Evolutionary conservation across 2,113 vertebrate species (phyloP).

Genomic region (Antechinus stuartii): DNA sequence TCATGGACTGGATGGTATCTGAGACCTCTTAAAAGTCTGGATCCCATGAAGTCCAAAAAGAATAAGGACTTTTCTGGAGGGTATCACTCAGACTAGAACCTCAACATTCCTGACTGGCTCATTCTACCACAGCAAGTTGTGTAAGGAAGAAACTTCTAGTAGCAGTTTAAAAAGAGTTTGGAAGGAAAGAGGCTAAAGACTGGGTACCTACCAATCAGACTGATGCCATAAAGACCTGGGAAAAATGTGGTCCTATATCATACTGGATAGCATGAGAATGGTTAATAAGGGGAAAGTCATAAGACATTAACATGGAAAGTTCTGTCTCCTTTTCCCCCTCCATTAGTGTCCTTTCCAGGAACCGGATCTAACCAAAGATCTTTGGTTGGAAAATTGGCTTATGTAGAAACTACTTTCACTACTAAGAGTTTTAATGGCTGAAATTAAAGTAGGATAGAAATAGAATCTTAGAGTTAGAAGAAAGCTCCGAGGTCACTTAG

Average conservation of each 20-base stretch:
- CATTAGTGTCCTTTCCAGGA: neutral
- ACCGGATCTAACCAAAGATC: neutral
- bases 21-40: slow-evolving; percentile 18
- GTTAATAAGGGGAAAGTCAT: slow-evolving; percentile 25
- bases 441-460: slow-evolving; percentile 1
- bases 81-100: neutral
- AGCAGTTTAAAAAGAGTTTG: neutral
- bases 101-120: neutral
- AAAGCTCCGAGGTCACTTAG: neutral
- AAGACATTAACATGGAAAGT: neutral
- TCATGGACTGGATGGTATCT: too few species aligned
- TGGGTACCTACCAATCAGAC: neutral
- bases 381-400: slow-evolving; percentile 23
- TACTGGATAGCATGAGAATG: neutral
- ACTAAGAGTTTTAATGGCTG: neutral
- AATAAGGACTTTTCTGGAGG: too few species aligned
- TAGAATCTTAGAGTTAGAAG: neutral
- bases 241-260: neutral
- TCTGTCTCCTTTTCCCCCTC: neutral
- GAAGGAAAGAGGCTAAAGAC: slow-evolving; percentile 17
- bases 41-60: neutral
- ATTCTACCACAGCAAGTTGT: neutral
- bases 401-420: neutral
- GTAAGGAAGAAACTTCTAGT: slow-evolving; percentile 2
- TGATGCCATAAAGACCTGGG: neutral